A percentile compares a stretch with the other conserved stretches of the same genome.
Evolutionary conservation across 2,888 invertebrate genomes (phyloP).

Genomic region (Yponomeuta evonymella): DNA sequence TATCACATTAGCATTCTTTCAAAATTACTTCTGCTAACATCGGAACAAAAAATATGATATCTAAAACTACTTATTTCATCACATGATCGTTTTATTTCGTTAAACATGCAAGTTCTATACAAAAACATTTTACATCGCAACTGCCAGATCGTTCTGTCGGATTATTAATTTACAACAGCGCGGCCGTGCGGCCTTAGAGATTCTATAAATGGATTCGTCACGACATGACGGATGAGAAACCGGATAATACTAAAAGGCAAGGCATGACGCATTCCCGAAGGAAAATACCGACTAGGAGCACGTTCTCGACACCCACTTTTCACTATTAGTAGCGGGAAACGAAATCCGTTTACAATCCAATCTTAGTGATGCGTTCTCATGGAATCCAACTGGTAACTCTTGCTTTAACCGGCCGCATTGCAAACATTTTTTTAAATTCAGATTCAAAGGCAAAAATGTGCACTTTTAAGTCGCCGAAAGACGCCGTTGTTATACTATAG

Average conservation of each 20-base stretch:
- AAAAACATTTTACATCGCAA: neutral
- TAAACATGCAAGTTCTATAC: slow-evolving; percentile 8
- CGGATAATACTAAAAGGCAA: slow-evolving; percentile 14
- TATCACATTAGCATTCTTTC: slow-evolving; percentile 11
- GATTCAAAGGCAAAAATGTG: neutral
- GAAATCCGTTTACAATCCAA: neutral
- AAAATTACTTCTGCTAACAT: slow-evolving; percentile 8
- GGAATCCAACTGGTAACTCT: slow-evolving; percentile 11
- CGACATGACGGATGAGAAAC: neutral
- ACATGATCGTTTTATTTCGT: slow-evolving; percentile 6
- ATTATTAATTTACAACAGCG: neutral
- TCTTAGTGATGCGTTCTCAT: neutral
- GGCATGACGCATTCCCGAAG: slow-evolving; percentile 6
- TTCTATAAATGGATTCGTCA: neutral
- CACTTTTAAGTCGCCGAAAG: neutral
- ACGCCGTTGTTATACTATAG: neutral
- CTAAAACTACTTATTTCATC: slow-evolving; percentile 13
- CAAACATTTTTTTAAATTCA: neutral
- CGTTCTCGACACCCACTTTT: neutral
- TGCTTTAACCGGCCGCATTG: slow-evolving; percentile 3
- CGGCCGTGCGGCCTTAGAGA: slow-evolving; percentile 4
- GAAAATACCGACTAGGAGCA: neutral
- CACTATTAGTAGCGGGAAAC: neutral
- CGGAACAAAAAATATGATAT: slow-evolving; percentile 1
- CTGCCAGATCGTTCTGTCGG: slow-evolving; percentile 1